phyloP scores from a whole-genome alignment of 2,113 vertebrate genomes.

The Corydoras sp. region DNA sequence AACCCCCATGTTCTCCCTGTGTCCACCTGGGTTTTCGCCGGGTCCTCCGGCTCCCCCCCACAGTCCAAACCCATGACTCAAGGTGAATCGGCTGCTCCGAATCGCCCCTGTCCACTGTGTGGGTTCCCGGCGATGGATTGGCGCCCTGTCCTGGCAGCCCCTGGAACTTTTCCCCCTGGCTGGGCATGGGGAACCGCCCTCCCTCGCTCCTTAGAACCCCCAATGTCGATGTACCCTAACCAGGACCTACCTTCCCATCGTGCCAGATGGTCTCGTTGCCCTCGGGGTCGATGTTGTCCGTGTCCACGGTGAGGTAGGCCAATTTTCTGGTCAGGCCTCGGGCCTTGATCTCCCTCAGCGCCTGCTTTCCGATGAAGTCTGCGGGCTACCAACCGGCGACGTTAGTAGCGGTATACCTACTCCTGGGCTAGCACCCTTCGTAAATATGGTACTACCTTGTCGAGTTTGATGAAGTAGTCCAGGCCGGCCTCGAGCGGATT shows the following conservation, averaged over 20 bases:
- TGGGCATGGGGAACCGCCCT: too few species aligned
- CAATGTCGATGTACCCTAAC: neutral
- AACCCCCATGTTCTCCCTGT: too few species aligned
- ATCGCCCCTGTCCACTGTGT: too few species aligned
- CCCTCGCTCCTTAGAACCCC: too few species aligned
- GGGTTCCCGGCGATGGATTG: too few species aligned
- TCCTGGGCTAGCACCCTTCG: neutral
- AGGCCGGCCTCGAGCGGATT: slow-evolving; percentile 93
- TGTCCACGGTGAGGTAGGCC: slow-evolving; percentile 80
- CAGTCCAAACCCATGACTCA: too few species aligned
- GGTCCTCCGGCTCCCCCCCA: too few species aligned
- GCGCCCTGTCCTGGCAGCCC: too few species aligned
- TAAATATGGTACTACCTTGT: slow-evolving; percentile 73
- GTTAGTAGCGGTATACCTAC: neutral
- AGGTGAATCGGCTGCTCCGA: too few species aligned
- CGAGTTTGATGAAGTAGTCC: slow-evolving; percentile 89
- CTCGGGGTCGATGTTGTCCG: slow-evolving; percentile 86
- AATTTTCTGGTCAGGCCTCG: slow-evolving; percentile 79
- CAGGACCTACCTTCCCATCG: slow-evolving; percentile 72
- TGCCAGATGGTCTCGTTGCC: slow-evolving; percentile 94
- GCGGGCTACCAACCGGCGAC: slow-evolving; percentile 62
- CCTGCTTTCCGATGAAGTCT: slow-evolving; percentile 89
- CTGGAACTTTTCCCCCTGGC: too few species aligned
- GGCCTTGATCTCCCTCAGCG: slow-evolving; percentile 83
- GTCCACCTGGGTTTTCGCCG: too few species aligned